Evolutionary conservation across 2,888 invertebrate species (phyloP).

Genomic region (Heterodera filipjevi): DNA sequence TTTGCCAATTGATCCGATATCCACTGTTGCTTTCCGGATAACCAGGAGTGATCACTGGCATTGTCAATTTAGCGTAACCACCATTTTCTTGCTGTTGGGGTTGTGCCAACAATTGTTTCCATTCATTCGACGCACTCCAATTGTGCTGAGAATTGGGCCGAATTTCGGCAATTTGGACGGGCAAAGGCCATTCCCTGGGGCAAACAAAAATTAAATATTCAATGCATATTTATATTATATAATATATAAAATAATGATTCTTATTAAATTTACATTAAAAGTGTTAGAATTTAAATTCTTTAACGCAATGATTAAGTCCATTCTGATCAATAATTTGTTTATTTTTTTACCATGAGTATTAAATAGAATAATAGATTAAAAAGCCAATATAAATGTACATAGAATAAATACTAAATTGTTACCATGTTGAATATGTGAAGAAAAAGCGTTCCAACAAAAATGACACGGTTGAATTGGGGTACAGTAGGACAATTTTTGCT

Average conservation of each 20-base stretch:
- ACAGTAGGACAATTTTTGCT: slow-evolving; percentile 94
- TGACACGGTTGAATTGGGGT: slow-evolving; percentile 92
- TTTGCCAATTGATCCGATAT: slow-evolving; percentile 92
- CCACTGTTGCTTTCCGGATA: slow-evolving; percentile 99
- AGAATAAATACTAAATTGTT: neutral
- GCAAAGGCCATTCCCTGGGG: slow-evolving; percentile 11
- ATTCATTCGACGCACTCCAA: neutral
- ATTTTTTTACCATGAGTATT: no score
- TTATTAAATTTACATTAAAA: no score
- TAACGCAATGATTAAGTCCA: no score
- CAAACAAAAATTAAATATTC: no score
- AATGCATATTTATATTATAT: no score
- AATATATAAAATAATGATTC: no score
- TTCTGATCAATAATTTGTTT: no score
- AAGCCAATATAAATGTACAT: no score
- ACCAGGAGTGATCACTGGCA: slow-evolving; percentile 99
- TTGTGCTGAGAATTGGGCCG: neutral
- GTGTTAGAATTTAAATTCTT: no score
- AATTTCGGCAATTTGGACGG: neutral
- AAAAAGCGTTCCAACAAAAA: slow-evolving; percentile 96
- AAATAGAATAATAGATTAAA: neutral
- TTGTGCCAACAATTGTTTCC: slow-evolving; percentile 47
- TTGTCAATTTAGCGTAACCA: slow-evolving; percentile 69
- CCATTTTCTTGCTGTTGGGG: slow-evolving; percentile 95
- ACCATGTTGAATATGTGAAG: slow-evolving; percentile 93